Evolutionary conservation across 2,797 vertebrate species (phyloP), one percentile per base, ranked within the genome.

Genomic region (Channa striata): DNA sequence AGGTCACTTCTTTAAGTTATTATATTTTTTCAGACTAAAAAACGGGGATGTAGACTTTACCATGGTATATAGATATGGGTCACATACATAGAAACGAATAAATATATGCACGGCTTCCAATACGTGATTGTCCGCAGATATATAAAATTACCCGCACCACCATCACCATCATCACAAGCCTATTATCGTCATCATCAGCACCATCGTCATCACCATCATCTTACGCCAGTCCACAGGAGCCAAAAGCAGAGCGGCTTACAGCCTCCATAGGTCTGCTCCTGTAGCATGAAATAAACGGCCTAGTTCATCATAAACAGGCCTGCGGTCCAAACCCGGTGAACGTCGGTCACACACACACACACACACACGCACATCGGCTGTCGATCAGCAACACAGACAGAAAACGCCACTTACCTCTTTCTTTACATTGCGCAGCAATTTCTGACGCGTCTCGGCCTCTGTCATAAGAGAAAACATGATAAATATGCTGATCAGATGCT

Each of bases 361-460:
- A 33, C 48, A 37, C 43, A 54, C 48, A 64, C 33, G 49, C 23
- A 25, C 37, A 61, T 0, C 10, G 49, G 42, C 40, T 16, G 23
- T 34, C 30, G 49, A 71, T 52, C 37, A 52, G 50, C 19, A 34
- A 52, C 5, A 25, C 34, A 61, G 1, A 58, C 58, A 51, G 21
- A 21, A 74, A 78, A 76, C 3, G 17, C 56, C 66, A 92, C 95
- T 77, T 80, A 97, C 97, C 97, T 99, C 97, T 93, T 99, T 98
- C 93, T 99, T 99, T 79, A 98, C 97, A 70, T 94, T 97, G 92
- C 96, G 96, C 93, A 98, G 95, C 93, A 98, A 88, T 88, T 94
- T 96, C 95, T 98, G 97, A 62, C 97, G 95, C 83, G 95, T 97
- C 94, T 99, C 97, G 65, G 95, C 94, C 87, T 98, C 97, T 97